Conservation (phyloP, 2,888 invertebrate genomes). For the Alcis repandata region DNA sequence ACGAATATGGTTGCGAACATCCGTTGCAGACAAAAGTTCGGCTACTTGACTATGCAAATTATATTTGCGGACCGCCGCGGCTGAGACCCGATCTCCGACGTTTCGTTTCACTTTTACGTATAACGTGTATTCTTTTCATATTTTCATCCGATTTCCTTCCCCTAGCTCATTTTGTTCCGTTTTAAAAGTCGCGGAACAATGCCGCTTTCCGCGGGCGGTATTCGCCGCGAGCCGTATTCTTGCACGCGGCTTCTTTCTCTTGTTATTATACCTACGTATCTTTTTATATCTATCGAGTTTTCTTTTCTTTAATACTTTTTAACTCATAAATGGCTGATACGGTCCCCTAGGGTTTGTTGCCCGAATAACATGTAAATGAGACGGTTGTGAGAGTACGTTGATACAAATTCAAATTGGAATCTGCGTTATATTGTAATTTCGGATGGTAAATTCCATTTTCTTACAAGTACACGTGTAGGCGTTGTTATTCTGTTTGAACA, state of each 20-base stretch:
- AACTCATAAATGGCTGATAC: constrained; percentile 85
- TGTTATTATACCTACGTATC: constrained; percentile 78
- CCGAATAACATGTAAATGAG: constrained; percentile 86
- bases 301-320: constrained; percentile 85
- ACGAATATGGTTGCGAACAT: constrained; percentile 85
- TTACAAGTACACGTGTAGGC: constrained; percentile 48
- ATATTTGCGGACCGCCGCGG: constrained; percentile 86
- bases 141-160: constrained; percentile 87
- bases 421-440: constrained; percentile 66
- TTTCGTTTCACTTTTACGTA: constrained; percentile 84
- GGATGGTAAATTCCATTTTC: constrained; percentile 52
- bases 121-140: constrained; percentile 86
- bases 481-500: constrained; percentile 50
- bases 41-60: constrained; percentile 87
- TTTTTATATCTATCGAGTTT: constrained; percentile 83
- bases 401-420: constrained; percentile 75
- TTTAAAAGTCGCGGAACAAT: constrained; percentile 85
- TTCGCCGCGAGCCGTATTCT: constrained; percentile 84
- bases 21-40: constrained; percentile 85
- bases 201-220: constrained; percentile 80
- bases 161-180: constrained; percentile 84
- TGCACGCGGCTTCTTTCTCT: constrained; percentile 80
- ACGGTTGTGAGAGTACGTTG: constrained; percentile 63
- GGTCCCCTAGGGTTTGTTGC: constrained; percentile 83
- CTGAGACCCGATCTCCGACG: constrained; percentile 82